Percentiles rank a stretch among this genome's conserved stretches.
phyloP scores from a whole-genome alignment of 2,113 vertebrate species.

The Lagopus muta region DNA sequence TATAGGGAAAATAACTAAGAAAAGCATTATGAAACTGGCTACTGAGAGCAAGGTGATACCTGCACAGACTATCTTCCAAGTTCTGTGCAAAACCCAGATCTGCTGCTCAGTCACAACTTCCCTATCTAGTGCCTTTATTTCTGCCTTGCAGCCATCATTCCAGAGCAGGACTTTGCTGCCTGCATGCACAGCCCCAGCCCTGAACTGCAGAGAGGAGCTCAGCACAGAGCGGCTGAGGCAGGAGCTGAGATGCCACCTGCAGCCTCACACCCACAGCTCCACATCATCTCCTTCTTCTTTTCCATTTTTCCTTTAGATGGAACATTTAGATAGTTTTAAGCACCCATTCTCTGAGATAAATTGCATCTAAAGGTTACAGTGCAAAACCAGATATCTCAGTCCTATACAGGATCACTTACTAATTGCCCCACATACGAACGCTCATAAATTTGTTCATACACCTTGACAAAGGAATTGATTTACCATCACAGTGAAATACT shows the following conservation, averaged over 20 bases:
- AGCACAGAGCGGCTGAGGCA: background rate
- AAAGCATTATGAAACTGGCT: background rate
- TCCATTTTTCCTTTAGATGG: background rate
- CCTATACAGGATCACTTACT: background rate
- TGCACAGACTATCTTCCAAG: background rate
- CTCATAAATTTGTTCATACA: conserved; percentile 23
- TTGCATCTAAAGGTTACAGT: conserved; percentile 21
- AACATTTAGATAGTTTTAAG: background rate
- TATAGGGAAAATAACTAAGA: background rate
- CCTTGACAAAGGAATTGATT: conserved; percentile 44
- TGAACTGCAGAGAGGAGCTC: background rate
- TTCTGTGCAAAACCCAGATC: background rate
- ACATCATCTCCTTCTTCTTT: background rate
- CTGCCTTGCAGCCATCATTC: background rate
- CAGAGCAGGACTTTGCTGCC: background rate
- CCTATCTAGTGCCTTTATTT: background rate
- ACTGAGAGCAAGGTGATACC: background rate
- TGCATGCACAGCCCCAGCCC: background rate
- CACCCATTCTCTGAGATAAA: background rate
- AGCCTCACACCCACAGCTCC: too few relatives aligned
- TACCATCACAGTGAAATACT: conserved; percentile 19
- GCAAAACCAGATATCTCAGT: background rate
- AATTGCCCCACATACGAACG: background rate
- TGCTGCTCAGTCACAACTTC: background rate
- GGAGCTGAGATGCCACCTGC: background rate